Evolutionary conservation across 1,140 invertebrate genomes (phyloP), one percentile per base, ranked within the genome.

Genomic region (Drosophila aff.): DNA sequence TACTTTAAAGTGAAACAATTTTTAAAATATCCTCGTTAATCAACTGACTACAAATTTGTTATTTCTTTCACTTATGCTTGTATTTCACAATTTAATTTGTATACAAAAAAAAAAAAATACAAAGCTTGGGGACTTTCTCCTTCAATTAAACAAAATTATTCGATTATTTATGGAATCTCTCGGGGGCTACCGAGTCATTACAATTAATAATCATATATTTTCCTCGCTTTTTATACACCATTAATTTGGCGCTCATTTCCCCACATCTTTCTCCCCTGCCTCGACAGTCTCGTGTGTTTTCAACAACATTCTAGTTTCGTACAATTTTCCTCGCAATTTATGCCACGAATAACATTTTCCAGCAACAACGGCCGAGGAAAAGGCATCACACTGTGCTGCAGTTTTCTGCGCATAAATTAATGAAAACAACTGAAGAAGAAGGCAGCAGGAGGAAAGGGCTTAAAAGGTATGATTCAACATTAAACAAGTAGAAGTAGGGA

Each of bases 361-460:
- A 66, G 62, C 71, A 60, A 50, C 60, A 63, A 59, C 26, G 61
- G 59, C 21, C 36, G 55, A 40, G 33, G 41, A 77, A 71, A 87
- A 72, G 73, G 72, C 38, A 72, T 78, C 83, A 87, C 52, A 87
- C 84, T 87, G 81, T 75, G 84, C 79, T 81, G 77, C 59, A 86
- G 55, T 71, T 79, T 85, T 81, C 61, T 58, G 64, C 65, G 65
- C 84, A 89, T 83, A 87, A 83, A 83, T 83, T 89, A 87, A 80
- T 72, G 49, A 36, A 53, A 79, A 46, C 38, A 16, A 82, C 57
- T 40, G 36, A 53, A 61, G 71, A 58, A 55, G 18, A 68, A 60
- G 40, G 10, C 21, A 36, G 23, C n/a, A 15, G 16, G n/a, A 46
- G 26, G 47, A 52, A 75, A 69, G 75, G 55, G 53, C 36, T 63